Evolutionary conservation across 2,113 vertebrate species (phyloP).

Genomic region (Scortum barcoo): DNA sequence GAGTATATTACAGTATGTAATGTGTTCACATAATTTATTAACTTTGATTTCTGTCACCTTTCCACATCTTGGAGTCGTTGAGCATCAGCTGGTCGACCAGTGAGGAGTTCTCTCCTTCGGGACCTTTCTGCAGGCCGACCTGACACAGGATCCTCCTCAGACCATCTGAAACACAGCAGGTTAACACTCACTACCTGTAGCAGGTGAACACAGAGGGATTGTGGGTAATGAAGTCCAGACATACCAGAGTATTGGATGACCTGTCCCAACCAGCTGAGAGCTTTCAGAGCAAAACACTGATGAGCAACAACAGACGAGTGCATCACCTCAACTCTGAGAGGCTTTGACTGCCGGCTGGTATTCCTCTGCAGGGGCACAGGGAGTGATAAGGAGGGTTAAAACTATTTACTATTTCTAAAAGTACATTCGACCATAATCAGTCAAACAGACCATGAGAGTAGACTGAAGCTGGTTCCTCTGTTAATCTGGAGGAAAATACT

Average conservation of each 20-base stretch:
- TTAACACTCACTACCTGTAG: neutral
- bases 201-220: neutral
- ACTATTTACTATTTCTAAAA: too few species aligned
- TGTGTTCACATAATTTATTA: too few species aligned
- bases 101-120: constrained; percentile 92
- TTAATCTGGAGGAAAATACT: constrained; percentile 66
- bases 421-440: too few species aligned
- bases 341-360: constrained; percentile 97
- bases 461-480: too few species aligned
- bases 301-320: constrained; percentile 97
- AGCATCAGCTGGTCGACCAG: constrained; percentile 96
- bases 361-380: constrained; percentile 86
- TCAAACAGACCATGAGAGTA: too few species aligned
- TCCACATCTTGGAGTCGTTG: constrained; percentile 97
- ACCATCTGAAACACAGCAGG: constrained; percentile 85
- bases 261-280: constrained; percentile 93
- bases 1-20: too few species aligned
- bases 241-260: constrained; percentile 95
- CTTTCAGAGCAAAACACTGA: constrained; percentile 96
- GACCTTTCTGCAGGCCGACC: constrained; percentile 91
- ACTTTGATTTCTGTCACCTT: too few species aligned
- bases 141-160: constrained; percentile 94
- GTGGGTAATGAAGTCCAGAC: constrained; percentile 8
- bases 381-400: neutral
- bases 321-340: constrained; percentile 97